phyloP scores from a whole-genome alignment of 2,888 invertebrate genomes.

The Papilio demoleus region DNA sequence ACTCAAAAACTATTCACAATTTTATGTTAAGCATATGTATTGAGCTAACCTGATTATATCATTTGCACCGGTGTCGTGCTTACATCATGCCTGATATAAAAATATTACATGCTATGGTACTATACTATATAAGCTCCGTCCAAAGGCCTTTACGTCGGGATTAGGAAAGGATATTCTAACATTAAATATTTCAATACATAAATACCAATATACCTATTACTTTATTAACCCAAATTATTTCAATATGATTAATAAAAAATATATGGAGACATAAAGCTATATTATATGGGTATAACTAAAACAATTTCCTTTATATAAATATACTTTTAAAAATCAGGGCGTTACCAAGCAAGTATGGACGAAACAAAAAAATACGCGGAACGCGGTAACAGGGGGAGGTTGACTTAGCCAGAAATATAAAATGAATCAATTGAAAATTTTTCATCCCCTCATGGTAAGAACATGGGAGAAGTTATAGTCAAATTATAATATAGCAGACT shows the following conservation, averaged over 20 bases:
- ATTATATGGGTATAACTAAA: background rate
- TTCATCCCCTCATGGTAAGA: conserved; percentile 75
- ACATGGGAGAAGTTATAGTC: conserved; percentile 48
- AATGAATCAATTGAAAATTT: conserved; percentile 48
- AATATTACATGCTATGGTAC: conserved; percentile 42
- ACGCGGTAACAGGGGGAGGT: conserved; percentile 82
- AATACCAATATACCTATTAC: conserved; percentile 19
- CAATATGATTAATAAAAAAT: background rate
- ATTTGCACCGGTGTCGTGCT: conserved; percentile 72
- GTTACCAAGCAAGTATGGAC: conserved; percentile 57
- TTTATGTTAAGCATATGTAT: conserved; percentile 66
- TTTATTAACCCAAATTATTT: conserved; percentile 11
- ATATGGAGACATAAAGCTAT: background rate
- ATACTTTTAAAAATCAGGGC: conserved; percentile 42
- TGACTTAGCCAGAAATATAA: conserved; percentile 63
- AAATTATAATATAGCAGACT: conserved; percentile 46
- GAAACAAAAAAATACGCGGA: conserved; percentile 56
- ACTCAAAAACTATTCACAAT: conserved; percentile 84
- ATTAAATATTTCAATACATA: conserved; percentile 22
- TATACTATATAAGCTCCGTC: conserved; percentile 58
- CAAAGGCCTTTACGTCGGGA: conserved; percentile 53
- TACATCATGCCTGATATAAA: conserved; percentile 43
- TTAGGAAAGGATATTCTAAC: conserved; percentile 11
- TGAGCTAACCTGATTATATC: conserved; percentile 23
- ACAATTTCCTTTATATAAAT: too few species aligned